Evolutionary conservation across 2,797 vertebrate genomes (phyloP), one percentile per base, ranked within the genome.

Genomic region (Setipinna tenuifilis): DNA sequence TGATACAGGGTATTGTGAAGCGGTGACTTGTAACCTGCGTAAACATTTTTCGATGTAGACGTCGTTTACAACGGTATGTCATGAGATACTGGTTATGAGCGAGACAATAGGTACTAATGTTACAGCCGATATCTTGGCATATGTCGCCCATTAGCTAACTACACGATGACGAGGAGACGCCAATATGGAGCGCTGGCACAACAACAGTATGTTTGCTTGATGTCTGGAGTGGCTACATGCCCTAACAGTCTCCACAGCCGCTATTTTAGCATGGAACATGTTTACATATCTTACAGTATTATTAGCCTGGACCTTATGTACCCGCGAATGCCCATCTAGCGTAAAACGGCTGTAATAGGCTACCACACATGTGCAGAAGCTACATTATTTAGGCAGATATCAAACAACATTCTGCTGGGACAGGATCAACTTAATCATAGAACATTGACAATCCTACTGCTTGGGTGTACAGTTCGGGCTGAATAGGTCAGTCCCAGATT

Each of bases 101-200:
- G 31, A 21, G 16, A 44, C 19, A 44, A 78, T 78, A 41, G 28
- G 14, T 7, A 9, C 17, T 35, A 19, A 44, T 78, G 31, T 78
- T 78, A 44, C 19, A 41, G 28, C 28, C 28, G 28, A 75, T 75
- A 19, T 78, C 35, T 44, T 44, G 31, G 71, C 71, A 78, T 78
- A 78, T 44, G 71, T 78, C 71, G 71, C 17, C 71, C 35, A 44
- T 78, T 78, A 78, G 71, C 71, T 71, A 71, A 41, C 35, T 54
- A 54, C 50, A 44, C 35, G 19, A 44, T 68, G 62, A 25, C 23
- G 21, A n/a, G 61, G 25, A 68, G 23, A 28, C 71, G 19, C 31
- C 31, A 75, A 6, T 14, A 35, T 71, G 28, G 14, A 19, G 19
- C 71, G 71, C 5, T 78, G 71, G 16, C n/a, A 65, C 10, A 65